A percentile compares a stretch with the other conserved stretches of the same genome.
These are phyloP conservation scores for Vanessa atalanta DNA, from an alignment of 1,140 invertebrate species.

Conservation along the genomic window DNA sequence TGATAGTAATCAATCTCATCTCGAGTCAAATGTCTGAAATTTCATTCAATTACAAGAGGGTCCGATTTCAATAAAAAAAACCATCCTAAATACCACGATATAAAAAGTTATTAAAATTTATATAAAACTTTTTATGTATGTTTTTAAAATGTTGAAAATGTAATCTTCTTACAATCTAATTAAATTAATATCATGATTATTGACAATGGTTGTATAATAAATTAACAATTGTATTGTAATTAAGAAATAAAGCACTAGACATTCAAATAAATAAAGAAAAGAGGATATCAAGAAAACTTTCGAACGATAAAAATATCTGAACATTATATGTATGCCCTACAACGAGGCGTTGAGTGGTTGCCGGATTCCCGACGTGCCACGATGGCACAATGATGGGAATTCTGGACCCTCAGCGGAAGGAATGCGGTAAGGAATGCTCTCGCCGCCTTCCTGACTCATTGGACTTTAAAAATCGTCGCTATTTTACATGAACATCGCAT, in stretches of 20 bases:
- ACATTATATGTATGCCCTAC: background rate
- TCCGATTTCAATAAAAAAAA: conserved; percentile 18
- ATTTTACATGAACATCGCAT: background rate
- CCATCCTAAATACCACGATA: background rate
- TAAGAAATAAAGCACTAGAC: too few relatives aligned
- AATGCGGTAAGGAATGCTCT: conserved; percentile 59
- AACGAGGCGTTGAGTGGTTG: conserved; percentile 14
- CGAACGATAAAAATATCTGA: background rate
- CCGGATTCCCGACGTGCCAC: conserved; percentile 50
- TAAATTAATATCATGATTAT: too few relatives aligned
- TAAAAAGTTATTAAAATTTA: background rate
- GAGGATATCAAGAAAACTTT: background rate
- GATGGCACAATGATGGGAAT: conserved; percentile 47
- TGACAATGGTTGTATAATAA: too few relatives aligned
- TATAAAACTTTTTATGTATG: too few relatives aligned
- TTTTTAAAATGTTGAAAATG: too few relatives aligned
- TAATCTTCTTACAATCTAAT: too few relatives aligned
- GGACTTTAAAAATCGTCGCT: conserved; percentile 10
- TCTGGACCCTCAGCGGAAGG: conserved; percentile 42
- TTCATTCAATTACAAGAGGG: conserved; percentile 28
- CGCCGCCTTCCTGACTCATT: conserved; percentile 43
- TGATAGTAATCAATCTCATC: conserved; percentile 45
- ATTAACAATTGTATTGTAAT: too few relatives aligned
- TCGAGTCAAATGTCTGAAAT: conserved; percentile 43
- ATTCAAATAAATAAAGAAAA: too few relatives aligned